Percentiles rank a stretch among this genome's conserved stretches.
phyloP scores from a whole-genome alignment of 2,797 vertebrate genomes.

The Myotis pilosus region DNA sequence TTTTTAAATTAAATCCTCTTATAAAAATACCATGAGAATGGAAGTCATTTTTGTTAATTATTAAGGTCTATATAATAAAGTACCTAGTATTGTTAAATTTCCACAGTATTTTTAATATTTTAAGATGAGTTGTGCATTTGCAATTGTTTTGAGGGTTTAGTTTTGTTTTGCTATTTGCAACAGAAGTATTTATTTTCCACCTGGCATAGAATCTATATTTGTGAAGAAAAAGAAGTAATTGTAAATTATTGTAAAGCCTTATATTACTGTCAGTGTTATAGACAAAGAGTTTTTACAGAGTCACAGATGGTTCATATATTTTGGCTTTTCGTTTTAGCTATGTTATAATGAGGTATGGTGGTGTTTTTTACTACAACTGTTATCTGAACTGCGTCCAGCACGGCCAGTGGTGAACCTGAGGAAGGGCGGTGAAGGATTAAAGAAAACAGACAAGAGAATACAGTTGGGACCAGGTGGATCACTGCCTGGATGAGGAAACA shows the following conservation, averaged over 20 bases:
- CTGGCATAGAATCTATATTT: neutral
- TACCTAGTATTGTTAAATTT: constrained; percentile 25
- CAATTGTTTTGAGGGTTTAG: neutral
- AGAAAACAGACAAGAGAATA: no score
- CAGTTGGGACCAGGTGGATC: no score
- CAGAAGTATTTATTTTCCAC: constrained; percentile 17
- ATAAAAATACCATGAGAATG: constrained; percentile 22
- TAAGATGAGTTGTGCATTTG: neutral
- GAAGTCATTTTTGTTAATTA: constrained; percentile 33
- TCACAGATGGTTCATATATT: neutral
- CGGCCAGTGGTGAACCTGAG: no score
- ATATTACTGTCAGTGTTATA: neutral
- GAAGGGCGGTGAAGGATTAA: no score
- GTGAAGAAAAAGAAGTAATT: neutral
- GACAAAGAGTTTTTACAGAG: neutral
- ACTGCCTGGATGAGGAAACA: no score
- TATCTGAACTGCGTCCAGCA: neutral
- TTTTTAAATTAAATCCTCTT: constrained; percentile 19
- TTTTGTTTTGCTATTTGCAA: neutral
- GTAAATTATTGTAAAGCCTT: constrained; percentile 5
- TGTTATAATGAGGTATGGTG: neutral
- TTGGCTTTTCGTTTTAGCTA: constrained; percentile 27
- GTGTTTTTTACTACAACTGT: constrained; percentile 39
- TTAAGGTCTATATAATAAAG: constrained; percentile 52
- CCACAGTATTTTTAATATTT: constrained; percentile 39